Base-by-base conservation (phyloP, 2,888 invertebrate species). In the Apomyelois bistriatella region DNA sequence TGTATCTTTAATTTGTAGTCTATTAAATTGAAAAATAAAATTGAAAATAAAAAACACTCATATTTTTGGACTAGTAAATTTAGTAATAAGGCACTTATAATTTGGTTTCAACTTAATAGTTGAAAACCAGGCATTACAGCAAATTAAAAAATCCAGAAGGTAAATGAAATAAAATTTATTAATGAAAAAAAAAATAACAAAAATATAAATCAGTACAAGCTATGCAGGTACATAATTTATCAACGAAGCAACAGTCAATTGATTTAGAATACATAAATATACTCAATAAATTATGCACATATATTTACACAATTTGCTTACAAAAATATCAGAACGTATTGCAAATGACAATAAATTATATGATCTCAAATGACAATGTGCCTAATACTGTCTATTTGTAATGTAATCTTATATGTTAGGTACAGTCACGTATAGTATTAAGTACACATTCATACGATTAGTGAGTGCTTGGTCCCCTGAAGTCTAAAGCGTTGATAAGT, bases 281-380 rank as follows among this genome's bases (percentile, higher is more conserved):
- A 13, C 13, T 30, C 2, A 43, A 43, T 43, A 43, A 43, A 43
- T 43, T 43, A 43, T 43, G 13, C 43, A 43, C 13, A 38, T 22
- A 22, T 12, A 38, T 38, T 13, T 38, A 38, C 37, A 41, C 15
- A 41, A 17, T 9, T 41, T 15, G 15, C 17, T 41, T 22, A 41
- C 5, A 38, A 38, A 13, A 38, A 13, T 13, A 13, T 38, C 6
- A 13, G 2, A 38, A 22, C 17, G n/a, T 41, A 41, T 41, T 41
- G 17, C n/a, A n/a, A 41, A 41, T 22, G 22, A 43, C 5, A 43
- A 7, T 28, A 28, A 43, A 43, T 28, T 22, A 2, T 22, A 22
- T 22, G 22, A 22, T 5, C 22, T 22, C 22, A 22, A 22, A 43
- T 43, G 28, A n/a, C 28, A 30, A 43, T 43, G 13, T 30, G 7